A percentile compares a stretch with the other conserved stretches of the same genome.
These are phyloP conservation scores for Etia nguti DNA, from an alignment of 2,113 vertebrate species.

Conservation along the genomic window DNA sequence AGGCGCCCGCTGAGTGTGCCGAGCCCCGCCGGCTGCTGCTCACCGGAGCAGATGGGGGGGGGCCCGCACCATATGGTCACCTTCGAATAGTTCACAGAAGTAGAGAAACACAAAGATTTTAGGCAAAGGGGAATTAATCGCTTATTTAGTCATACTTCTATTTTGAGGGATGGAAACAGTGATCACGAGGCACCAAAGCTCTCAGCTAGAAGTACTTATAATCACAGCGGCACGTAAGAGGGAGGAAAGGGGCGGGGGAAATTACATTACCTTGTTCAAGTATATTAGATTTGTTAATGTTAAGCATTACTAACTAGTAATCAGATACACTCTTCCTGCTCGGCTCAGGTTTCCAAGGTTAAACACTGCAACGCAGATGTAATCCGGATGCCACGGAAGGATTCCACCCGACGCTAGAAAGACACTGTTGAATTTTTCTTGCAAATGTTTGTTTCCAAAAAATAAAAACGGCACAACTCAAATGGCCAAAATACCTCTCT, in stretches of 20 bases:
- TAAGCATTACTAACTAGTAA: not conserved
- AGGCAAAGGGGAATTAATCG: not conserved
- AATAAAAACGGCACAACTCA: not conserved
- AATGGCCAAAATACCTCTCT: fast-evolving
- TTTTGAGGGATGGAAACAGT: not conserved
- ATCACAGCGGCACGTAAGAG: not conserved
- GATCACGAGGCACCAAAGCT: not conserved
- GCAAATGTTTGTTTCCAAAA: fast-evolving
- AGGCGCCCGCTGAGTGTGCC: constrained; percentile 8
- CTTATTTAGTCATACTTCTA: not conserved
- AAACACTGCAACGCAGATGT: not conserved
- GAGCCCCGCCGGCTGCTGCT: not conserved
- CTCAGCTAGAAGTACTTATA: not conserved
- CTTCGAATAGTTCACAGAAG: constrained; percentile 1
- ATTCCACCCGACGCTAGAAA: not conserved
- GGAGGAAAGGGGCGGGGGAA: fast-evolving
- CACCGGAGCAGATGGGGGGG: not conserved
- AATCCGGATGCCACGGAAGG: not conserved
- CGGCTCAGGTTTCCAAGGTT: not conserved
- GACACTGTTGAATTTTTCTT: not conserved
- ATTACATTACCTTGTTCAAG: not conserved
- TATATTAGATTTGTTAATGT: not conserved
- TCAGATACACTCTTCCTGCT: not conserved
- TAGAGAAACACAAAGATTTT: not conserved
- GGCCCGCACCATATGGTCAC: constrained; percentile 33